A percentile compares a stretch with the other conserved stretches of the same genome.
Evolutionary conservation across 2,113 vertebrate species (phyloP).

Genomic region (Petromus typicus): DNA sequence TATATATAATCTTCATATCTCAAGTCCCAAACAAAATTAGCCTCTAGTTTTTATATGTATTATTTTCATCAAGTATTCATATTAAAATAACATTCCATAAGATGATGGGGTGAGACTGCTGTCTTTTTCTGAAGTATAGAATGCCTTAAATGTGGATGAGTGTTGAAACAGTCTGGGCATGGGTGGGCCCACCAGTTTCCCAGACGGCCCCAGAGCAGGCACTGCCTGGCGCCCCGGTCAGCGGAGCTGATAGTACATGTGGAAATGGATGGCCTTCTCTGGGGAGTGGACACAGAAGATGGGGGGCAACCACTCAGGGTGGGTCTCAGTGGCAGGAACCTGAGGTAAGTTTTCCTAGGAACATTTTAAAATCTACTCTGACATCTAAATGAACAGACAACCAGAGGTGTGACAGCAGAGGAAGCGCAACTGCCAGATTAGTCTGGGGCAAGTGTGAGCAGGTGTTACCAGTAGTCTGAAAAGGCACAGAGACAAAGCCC

Average conservation of each 20-base stretch:
- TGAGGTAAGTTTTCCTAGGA: background rate
- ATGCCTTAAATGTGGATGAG: background rate
- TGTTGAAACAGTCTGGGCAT: background rate
- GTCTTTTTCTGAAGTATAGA: background rate
- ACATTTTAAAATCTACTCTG: background rate
- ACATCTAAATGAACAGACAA: background rate
- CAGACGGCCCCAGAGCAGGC: background rate
- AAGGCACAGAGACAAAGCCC: too few relatives aligned
- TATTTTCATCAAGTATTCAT: background rate
- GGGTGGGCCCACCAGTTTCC: background rate
- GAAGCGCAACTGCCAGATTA: background rate
- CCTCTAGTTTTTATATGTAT: background rate
- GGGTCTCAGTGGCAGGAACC: background rate
- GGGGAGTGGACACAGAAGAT: background rate
- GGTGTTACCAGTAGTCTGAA: background rate
- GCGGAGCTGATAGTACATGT: too few relatives aligned
- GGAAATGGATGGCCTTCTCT: too few relatives aligned
- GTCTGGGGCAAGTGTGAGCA: background rate
- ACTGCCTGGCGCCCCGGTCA: background rate
- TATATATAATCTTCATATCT: slow-evolving; percentile 17
- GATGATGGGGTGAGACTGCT: background rate
- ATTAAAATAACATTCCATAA: background rate
- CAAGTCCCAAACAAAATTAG: background rate
- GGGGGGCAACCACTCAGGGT: too few relatives aligned
- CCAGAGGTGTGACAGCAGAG: background rate